Percentiles rank a stretch among this genome's conserved stretches.
phyloP scores from a whole-genome alignment of 2,888 invertebrate genomes.

The Nemoura dubitans region DNA sequence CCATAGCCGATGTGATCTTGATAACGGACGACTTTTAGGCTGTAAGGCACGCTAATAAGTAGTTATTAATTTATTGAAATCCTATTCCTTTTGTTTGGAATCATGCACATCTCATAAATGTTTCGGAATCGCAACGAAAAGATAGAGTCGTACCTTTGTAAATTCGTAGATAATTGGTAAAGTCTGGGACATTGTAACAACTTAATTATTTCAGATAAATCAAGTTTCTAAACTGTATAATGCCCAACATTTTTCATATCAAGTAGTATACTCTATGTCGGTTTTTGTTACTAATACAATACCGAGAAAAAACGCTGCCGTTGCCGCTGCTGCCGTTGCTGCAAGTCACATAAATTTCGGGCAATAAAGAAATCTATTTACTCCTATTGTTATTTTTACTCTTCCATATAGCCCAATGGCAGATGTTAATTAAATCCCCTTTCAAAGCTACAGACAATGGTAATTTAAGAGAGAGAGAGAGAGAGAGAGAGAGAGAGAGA shows the following conservation, averaged over 20 bases:
- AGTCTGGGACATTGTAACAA: constrained; percentile 21
- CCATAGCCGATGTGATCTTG: background rate
- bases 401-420: background rate
- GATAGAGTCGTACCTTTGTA: background rate
- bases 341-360: background rate
- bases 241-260: background rate
- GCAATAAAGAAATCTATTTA: constrained; percentile 25
- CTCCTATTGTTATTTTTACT: background rate
- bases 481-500: background rate
- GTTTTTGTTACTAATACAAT: background rate
- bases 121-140: background rate
- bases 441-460: background rate
- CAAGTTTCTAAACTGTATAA: constrained; percentile 9
- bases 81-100: constrained; percentile 32
- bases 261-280: background rate
- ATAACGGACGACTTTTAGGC: background rate
- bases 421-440: background rate
- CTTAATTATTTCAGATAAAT: constrained; percentile 31
- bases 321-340: background rate
- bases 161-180: background rate
- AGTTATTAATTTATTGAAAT: constrained; percentile 32
- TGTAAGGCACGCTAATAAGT: constrained; percentile 3
- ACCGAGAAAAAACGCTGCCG: background rate
- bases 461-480: background rate
- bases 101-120: constrained; percentile 13